Base-by-base conservation (phyloP, 2,888 invertebrate species). In the Emmelina monodactyla region DNA sequence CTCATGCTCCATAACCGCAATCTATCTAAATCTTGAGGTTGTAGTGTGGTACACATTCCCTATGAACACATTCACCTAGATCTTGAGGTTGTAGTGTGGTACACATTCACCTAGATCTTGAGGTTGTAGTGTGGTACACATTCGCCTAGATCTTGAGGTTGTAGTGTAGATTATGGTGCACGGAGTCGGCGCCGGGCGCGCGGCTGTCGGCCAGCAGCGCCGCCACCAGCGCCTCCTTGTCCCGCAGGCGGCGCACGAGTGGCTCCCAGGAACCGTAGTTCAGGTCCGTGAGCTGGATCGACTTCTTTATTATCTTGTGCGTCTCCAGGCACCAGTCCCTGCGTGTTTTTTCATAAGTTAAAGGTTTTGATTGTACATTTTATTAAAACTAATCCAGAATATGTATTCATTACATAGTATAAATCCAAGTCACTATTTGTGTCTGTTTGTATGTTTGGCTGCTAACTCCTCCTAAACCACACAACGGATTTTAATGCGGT, bases 211-310 rank as follows among this genome's bases (percentile, higher is more conserved):
- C 58, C 0, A 81, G 50, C 10, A 79, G 51, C 1, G 58, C 50
- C 1, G 63, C 68, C 1, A 82, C 57, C 1, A 69, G 48, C 0
- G 53, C 42, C 42, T 76, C 76, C 28, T 82, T 81, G 2, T 62
- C 56, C 10, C 45, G 48, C 12, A 83, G 68, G 28, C 76, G 63
- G 32, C 55, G 57, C 31, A 71, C 76, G 15, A 68, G 49, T 0
- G 62, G 59, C 45, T 76, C 78, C 84, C 84, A 84, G 0, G 68
- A 51, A 0, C 84, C 84, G 45, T 80, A 82, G 50, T 82, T 78
- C 4, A 83, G 55, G 22, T 79, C 72, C 53, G 81, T 67, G 38
- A 84, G 62, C 34, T 80, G 71, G 1, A 76, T 59, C 0, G 83
- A 81, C 37, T 78, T 78, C 40, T 73, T 71, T 10, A 82, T 57